phyloP scores from a whole-genome alignment of 2,888 invertebrate genomes.

The Nephrocerus scutellatus region DNA sequence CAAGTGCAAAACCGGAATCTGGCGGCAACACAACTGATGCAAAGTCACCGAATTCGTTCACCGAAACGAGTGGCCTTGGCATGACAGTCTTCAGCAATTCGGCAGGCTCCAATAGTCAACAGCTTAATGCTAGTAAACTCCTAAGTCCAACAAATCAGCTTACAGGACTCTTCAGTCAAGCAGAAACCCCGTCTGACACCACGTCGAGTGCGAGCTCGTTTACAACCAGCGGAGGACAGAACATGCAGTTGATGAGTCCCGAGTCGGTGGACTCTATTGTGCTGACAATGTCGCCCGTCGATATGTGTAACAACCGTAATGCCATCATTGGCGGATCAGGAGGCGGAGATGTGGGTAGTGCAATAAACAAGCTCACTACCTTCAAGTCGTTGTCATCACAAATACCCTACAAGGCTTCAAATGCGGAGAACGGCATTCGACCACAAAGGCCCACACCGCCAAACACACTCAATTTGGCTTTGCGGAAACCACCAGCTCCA shows the following conservation, averaged over 20 bases:
- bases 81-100: slow-evolving; percentile 45
- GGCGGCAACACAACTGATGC: slow-evolving; percentile 29
- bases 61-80: slow-evolving; percentile 46
- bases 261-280: slow-evolving; percentile 62
- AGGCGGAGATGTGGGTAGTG: slow-evolving; percentile 21
- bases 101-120: slow-evolving; percentile 25
- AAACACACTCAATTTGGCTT: slow-evolving; percentile 66
- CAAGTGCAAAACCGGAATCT: slow-evolving; percentile 57
- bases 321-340: slow-evolving; percentile 24
- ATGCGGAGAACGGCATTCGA: slow-evolving; percentile 48
- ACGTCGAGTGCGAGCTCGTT: slow-evolving; percentile 72
- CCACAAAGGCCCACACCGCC: slow-evolving; percentile 74
- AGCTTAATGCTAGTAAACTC: slow-evolving; percentile 25
- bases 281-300: slow-evolving; percentile 67
- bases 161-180: slow-evolving; percentile 40
- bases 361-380: slow-evolving; percentile 52
- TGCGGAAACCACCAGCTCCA: slow-evolving; percentile 68
- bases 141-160: slow-evolving; percentile 40
- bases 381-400: slow-evolving; percentile 54
- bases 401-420: slow-evolving; percentile 16
- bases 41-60: slow-evolving; percentile 46
- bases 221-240: slow-evolving; percentile 52
- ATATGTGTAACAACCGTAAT: slow-evolving; percentile 30
- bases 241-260: slow-evolving; percentile 49
- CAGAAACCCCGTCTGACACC: slow-evolving; percentile 56